Percentiles rank a stretch among this genome's conserved stretches.
phyloP scores from a whole-genome alignment of 2,797 vertebrate genomes.

The Hypotaenidia philippensis region DNA sequence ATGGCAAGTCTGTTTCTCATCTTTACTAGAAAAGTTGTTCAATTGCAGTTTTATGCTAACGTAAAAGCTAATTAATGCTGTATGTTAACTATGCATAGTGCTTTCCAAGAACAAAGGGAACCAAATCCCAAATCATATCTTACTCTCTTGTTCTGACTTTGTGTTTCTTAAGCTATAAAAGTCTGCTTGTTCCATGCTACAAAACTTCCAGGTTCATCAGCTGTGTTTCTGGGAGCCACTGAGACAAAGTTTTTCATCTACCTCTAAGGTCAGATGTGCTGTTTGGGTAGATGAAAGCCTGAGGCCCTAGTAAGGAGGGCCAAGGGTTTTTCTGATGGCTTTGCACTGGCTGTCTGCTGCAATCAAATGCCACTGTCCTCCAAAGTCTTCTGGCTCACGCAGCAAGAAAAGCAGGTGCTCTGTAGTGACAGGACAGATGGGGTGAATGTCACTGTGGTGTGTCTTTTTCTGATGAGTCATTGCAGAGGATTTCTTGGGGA shows the following conservation, averaged over 20 bases:
- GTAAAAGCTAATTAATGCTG: constrained; percentile 20
- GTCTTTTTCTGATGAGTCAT: not conserved
- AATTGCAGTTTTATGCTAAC: constrained; percentile 9
- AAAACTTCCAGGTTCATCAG: not conserved
- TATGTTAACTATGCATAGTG: not conserved
- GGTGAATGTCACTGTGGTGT: not conserved
- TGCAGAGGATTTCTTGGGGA: not conserved
- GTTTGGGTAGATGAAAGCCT: not conserved
- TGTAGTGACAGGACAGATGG: not conserved
- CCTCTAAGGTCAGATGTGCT: not conserved
- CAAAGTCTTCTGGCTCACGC: not conserved
- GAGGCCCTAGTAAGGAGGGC: not conserved
- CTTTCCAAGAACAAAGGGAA: constrained; percentile 31
- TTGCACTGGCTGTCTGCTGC: not conserved
- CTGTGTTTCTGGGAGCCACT: not conserved
- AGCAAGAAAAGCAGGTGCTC: not conserved
- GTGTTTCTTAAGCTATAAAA: not conserved
- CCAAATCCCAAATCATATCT: not conserved
- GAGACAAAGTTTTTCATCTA: not conserved
- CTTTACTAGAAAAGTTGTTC: not conserved
- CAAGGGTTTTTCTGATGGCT: not conserved
- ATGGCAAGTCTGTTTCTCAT: not conserved
- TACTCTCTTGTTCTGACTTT: not conserved
- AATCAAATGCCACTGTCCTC: not conserved
- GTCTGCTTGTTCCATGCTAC: not conserved